phyloP scores from a whole-genome alignment of 2,113 vertebrate genomes.

The Thunnus maccoyii region DNA sequence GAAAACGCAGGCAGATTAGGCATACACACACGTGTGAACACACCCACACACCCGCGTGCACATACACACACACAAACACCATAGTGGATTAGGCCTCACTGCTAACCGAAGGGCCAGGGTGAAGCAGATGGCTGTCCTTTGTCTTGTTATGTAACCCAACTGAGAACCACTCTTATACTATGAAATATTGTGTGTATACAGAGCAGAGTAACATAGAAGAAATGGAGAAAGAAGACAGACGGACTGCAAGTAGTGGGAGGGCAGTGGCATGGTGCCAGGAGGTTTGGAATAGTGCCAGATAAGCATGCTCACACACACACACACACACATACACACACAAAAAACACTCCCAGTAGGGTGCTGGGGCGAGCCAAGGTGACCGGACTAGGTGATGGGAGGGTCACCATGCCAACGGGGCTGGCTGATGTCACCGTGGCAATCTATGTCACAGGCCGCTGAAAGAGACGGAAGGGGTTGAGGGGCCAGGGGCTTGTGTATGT shows the following conservation, averaged over 20 bases:
- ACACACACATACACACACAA: constrained; percentile 9
- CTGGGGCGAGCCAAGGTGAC: constrained; percentile 71
- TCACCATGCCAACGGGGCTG: constrained; percentile 73
- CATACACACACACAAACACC: constrained; percentile 54
- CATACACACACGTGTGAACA: constrained; percentile 15
- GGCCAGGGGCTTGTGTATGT: background rate
- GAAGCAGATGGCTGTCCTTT: constrained; percentile 79
- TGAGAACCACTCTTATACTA: constrained; percentile 30
- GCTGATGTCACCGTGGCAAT: constrained; percentile 62
- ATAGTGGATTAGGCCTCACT: constrained; percentile 67
- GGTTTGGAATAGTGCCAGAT: constrained; percentile 63
- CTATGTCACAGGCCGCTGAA: constrained; percentile 51
- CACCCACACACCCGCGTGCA: background rate
- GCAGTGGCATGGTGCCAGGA: constrained; percentile 51
- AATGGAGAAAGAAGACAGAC: constrained; percentile 21
- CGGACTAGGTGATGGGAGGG: constrained; percentile 67
- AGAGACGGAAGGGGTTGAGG: constrained; percentile 3
- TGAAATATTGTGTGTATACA: background rate
- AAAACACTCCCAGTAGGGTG: constrained; percentile 42
- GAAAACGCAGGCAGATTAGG: constrained; percentile 75
- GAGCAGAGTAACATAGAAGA: background rate
- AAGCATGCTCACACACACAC: background rate
- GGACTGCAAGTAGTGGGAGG: constrained; percentile 36
- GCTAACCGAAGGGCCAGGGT: constrained; percentile 59
- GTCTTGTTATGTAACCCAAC: constrained; percentile 72